Base-by-base conservation (phyloP, 23 tunicate species). In the Clavelina lepadiformis region DNA sequence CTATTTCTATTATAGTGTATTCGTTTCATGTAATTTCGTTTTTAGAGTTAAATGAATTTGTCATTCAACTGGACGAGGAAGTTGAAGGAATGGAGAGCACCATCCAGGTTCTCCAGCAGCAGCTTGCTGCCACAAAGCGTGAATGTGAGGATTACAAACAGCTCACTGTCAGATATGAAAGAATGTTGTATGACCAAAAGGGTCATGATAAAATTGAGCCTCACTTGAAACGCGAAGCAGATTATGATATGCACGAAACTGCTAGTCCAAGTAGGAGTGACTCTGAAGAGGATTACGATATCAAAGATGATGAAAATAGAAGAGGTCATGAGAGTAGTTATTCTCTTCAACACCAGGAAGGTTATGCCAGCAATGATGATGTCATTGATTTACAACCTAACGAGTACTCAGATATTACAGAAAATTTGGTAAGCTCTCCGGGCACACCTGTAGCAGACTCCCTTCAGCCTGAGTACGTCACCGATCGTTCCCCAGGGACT, bases 11-110 rank as follows among this genome's bases (percentile, higher is more conserved):
- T n/a, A n/a, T n/a, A n/a, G n/a, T n/a, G n/a, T n/a, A n/a, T n/a
- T n/a, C n/a, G n/a, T n/a, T 44, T 15, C 15, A 15, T 44, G 15
- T 44, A 11, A 44, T 11, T 75, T 65, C 33, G 41, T 11, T 46
- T 58, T 5, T 81, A 80, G 99, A 94, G 56, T 61, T 82, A 5
- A 89, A 94, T 32, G 95, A 86, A 45, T 86, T 94, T 68, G 99
- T 94, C 8, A 75, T 86, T 51, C 95, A 86, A 51, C 91, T 94
- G 44, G 99, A 94, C 51, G 99, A 94, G 31, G 99, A 94, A 52
- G 95, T 86, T 3, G 99, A 94, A 65, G 99, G 96, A 33, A 79
- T 94, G 85, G 95, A 94, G 46, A 72, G 92, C 31, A 89, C 97
- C 21, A 89, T 89, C 8, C 87, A 89, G 71, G 91, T 63, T 3